Evolutionary conservation across 2,797 vertebrate genomes (phyloP).

Genomic region (Dicrostonyx torquatus): DNA sequence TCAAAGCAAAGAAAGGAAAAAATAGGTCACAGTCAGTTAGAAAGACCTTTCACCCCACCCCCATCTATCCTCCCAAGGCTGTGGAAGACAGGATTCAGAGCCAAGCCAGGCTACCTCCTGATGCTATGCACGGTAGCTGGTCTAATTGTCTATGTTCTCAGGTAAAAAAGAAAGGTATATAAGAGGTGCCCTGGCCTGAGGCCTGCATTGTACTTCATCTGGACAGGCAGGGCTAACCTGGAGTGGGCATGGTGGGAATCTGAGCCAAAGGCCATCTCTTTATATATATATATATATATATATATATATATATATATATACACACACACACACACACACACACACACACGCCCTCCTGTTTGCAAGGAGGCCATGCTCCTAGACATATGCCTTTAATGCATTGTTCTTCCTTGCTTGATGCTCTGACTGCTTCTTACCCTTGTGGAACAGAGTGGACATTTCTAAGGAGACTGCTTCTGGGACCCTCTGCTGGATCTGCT

Average conservation of each 20-base stretch:
- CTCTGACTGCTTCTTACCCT: background rate
- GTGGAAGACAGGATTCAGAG: background rate
- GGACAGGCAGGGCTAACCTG: background rate
- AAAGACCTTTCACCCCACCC: slow-evolving; percentile 56
- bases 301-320: too few species aligned
- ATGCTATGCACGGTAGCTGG: background rate
- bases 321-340: too few species aligned
- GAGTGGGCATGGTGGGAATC: too few species aligned
- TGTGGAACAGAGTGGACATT: background rate
- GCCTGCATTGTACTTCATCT: background rate
- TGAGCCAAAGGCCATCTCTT: background rate
- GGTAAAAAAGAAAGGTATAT: background rate
- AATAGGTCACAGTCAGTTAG: slow-evolving; percentile 63
- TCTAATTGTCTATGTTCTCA: background rate
- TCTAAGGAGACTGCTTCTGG: background rate
- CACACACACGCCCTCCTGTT: background rate
- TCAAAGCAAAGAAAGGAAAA: slow-evolving; percentile 82
- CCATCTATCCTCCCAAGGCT: background rate
- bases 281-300: too few species aligned
- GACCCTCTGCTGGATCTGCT: background rate
- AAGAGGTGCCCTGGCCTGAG: background rate
- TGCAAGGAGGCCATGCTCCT: background rate
- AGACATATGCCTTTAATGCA: background rate
- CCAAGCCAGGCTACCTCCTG: slow-evolving; percentile 11
- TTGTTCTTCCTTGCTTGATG: background rate